Base-by-base conservation (phyloP, 2,113 vertebrate species). In the Rhinogobius similis region DNA sequence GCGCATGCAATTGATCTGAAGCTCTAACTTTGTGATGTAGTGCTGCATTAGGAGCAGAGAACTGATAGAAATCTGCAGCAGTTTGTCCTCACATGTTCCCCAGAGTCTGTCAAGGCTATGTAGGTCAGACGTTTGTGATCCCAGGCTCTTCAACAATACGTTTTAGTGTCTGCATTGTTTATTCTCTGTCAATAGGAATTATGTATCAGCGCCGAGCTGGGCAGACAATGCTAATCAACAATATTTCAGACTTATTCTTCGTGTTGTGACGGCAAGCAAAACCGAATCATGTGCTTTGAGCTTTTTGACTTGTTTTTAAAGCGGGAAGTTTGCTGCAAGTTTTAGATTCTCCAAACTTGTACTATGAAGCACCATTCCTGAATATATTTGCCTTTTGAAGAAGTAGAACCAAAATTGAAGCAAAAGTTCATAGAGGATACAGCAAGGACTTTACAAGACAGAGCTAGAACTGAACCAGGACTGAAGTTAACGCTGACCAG, bases 121-220 rank as follows among this genome's bases (percentile, higher is more conserved):
- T 87, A 87, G 87, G 85, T 87, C 85, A 85, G 72, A 81, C 21
- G 68, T 76, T 80, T 48, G 68, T 77, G 68, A 78, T 56, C 38
- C 11, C 44, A 72, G 70, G 36, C 65, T 68, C 84, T 66, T 72
- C 9, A 75, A 66, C 59, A 46, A 38, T 2, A 46, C 13, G 62
- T 70, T 76, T 84, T 24, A 56, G 65, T 32, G 44, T 44, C 23
- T 44, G 68, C 32, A 61, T 69, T 82, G 68, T 82, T 78, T 70
- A 75, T 76, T 67, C 72, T 75, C 36, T 70, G 66, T 84, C 77
- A 64, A 12, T 44, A 46, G 43, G 62, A 76, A 63, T 75, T 1
- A 70, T 58, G 53, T 7, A 29, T 61, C 14, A 64, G 52, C n/a
- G 23, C 26, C 1, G 52, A 20, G 58, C 55, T 0, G 11, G 10